These are phyloP conservation scores for Andrena dorsata DNA, from an alignment of 2,888 invertebrate species.

Conservation along the genomic window DNA sequence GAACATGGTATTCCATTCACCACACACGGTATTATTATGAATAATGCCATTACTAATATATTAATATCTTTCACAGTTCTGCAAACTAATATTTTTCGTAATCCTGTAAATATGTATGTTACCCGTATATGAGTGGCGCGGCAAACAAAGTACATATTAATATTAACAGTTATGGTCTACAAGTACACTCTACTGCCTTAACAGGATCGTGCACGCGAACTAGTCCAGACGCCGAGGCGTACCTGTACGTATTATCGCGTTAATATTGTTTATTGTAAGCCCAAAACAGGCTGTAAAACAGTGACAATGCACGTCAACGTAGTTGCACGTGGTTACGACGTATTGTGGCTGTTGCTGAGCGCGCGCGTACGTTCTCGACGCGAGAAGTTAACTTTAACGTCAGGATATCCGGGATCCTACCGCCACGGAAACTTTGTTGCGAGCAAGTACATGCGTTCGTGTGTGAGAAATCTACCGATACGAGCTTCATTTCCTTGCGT, in stretches of 20 bases:
- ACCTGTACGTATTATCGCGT: not conserved
- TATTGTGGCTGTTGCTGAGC: not conserved
- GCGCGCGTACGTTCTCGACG: not conserved
- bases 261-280: slow-evolving; percentile 45
- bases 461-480: slow-evolving; percentile 8
- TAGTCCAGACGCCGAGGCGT: not conserved
- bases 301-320: slow-evolving; percentile 4
- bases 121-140: too few species aligned
- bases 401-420: not conserved
- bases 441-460: not conserved
- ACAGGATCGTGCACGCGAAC: not conserved
- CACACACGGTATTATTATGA: slow-evolving; percentile 5
- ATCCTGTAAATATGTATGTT: too few species aligned
- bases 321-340: not conserved
- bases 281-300: slow-evolving; percentile 8
- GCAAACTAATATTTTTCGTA: too few species aligned
- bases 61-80: not conserved
- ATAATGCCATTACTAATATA: slow-evolving; percentile 21
- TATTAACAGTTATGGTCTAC: too few species aligned
- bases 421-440: slow-evolving; percentile 6
- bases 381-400: slow-evolving; percentile 26
- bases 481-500: not conserved
- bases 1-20: not conserved
- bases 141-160: too few species aligned
- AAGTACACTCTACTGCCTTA: slow-evolving; percentile 15